These are phyloP conservation scores for Patiria miniata DNA, from an alignment of 35 echinoderm and acorn worm genomes.

Conservation along the genomic window DNA sequence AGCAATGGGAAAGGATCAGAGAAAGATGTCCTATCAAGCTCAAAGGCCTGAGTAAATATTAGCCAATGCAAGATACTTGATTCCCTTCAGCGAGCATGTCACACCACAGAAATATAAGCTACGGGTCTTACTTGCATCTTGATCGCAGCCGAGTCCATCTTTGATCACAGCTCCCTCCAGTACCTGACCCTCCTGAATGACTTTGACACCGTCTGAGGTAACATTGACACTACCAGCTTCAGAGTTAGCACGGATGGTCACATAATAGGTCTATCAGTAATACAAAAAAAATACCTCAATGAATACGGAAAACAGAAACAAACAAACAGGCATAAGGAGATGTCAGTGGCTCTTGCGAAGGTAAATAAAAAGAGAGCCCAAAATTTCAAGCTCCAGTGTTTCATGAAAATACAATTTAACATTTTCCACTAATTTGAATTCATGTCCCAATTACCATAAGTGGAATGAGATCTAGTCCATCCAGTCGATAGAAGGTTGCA, in stretches of 20 bases:
- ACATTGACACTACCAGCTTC: conserved; percentile 36
- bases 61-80: too few species aligned
- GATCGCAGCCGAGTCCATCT: conserved; percentile 19
- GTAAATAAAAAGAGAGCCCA: too few species aligned
- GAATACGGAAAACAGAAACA: too few species aligned
- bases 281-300: background rate
- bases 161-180: background rate
- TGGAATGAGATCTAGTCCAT: background rate
- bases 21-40: too few species aligned
- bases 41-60: too few species aligned
- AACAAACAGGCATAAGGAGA: too few species aligned
- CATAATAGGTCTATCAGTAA: conserved; percentile 35
- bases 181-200: background rate
- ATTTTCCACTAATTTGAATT: background rate
- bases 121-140: background rate
- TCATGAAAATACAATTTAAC: too few species aligned
- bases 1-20: too few species aligned
- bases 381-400: too few species aligned
- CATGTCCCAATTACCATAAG: background rate
- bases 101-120: too few species aligned
- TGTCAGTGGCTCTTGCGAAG: too few species aligned
- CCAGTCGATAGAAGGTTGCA: background rate
- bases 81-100: too few species aligned
- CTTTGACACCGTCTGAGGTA: conserved; percentile 32
- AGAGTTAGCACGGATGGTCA: conserved; percentile 26